A percentile compares a stretch with the other conserved stretches of the same genome.
phyloP scores from a whole-genome alignment of 2,113 vertebrate species.

The human (Homo sapiens) region GRCh38 chr2:197954001-197954500 shows the following conservation, averaged over 20 bases:
- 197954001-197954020: not conserved
- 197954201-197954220: not conserved
- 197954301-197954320: not conserved
- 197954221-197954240: not conserved
- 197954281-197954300: not conserved
- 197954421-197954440: not conserved
- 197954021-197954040: not conserved
- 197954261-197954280: not conserved
- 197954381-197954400: not conserved
- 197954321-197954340: slow-evolving; percentile 38
- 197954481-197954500: not conserved
- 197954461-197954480: slow-evolving; percentile 13
- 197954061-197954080: not conserved
- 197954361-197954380: not conserved
- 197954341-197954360: not conserved
- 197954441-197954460: slow-evolving; percentile 31
- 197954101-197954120: not conserved
- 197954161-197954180: not conserved
- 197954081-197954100: not conserved
- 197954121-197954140: not conserved
- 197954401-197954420: slow-evolving; percentile 31
- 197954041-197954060: not conserved
- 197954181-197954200: not conserved
- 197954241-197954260: not conserved
- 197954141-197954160: not conserved